These are phyloP conservation scores for Mesorhabditis belari DNA, from an alignment of 2,888 invertebrate species.

Conservation along the genomic window DNA sequence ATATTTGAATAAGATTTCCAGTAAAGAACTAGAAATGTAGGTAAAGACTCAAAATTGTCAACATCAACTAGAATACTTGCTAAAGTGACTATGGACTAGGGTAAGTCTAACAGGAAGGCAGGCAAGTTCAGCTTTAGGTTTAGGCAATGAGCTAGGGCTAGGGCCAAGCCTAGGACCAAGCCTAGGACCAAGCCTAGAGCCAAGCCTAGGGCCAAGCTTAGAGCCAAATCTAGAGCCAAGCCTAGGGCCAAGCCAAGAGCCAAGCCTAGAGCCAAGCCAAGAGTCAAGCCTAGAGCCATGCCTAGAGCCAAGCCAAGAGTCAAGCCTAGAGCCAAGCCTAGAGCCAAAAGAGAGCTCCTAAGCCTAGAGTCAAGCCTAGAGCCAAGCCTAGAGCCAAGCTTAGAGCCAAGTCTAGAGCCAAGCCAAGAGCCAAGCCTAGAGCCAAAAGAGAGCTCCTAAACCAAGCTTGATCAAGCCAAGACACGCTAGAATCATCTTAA, in stretches of 20 bases:
- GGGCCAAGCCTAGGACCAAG: neutral
- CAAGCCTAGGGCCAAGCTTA: neutral
- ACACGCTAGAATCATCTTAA: no score
- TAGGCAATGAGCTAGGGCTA: neutral
- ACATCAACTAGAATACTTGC: neutral
- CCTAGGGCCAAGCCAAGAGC: neutral
- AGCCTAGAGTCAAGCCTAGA: neutral
- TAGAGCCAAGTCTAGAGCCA: neutral
- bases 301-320: neutral
- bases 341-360: neutral
- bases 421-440: neutral
- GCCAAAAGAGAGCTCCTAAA: neutral
- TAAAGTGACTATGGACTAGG: neutral
- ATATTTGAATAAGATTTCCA: no score
- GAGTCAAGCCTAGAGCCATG: neutral
- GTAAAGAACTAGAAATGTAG: no score
- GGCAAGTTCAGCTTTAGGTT: neutral
- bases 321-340: neutral
- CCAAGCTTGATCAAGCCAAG: neutral
- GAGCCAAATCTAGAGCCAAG: neutral
- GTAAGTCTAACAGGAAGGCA: no score
- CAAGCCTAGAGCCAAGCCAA: neutral
- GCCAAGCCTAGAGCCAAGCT: neutral
- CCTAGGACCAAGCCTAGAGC: neutral
- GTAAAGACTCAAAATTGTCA: neutral